Evolutionary conservation across 2,113 vertebrate genomes (phyloP), one percentile per base, ranked within the genome.

Genomic region (Diglossa brunneiventris): DNA sequence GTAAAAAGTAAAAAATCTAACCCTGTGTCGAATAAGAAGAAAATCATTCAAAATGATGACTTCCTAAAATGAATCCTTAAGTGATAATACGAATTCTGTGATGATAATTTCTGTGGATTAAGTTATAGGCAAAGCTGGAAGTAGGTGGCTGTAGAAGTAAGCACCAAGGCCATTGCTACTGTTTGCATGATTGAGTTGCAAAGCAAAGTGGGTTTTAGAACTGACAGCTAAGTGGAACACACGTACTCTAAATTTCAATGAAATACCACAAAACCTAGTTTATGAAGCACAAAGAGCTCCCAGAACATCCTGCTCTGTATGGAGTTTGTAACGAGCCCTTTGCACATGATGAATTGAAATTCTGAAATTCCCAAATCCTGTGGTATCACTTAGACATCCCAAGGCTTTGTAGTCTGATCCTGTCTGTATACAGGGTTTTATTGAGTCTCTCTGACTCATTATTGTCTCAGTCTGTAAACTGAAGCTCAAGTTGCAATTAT

Each of bases 401-500:
- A 69, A 26, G 24, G 50, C 83, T 66, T 15, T 24, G 22, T 62
- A 92, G 83, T 49, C 59, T 28, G 47, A 62, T 84, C 80, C 74
- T 52, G 78, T 46, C 86, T 91, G 69, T 80, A 30, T 56, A 46
- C 3, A 3, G 26, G 26, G 42, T 96, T 96, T 93, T 90, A 95
- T 50, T 78, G 79, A 95, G 85, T 95, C 62, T 97, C 73, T 87
- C 72, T 90, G 95, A 81, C 81, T 97, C 94, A 46, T 96, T 97
- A 95, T 97, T 97, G 97, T 98, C 91, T 93, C 41, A 91, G 94
- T 70, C 84, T 95, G 81, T 97, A 97, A 97, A 97, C 83, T 90
- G 96, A 95, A 96, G 89, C 96, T 97, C 86, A 93, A 39, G 37
- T 92, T 89, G 66, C 78, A 96, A 94, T 97, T 96, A 95, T 52